These are phyloP conservation scores for Aethes cnicana DNA, from an alignment of 2,888 invertebrate species.

Conservation along the genomic window DNA sequence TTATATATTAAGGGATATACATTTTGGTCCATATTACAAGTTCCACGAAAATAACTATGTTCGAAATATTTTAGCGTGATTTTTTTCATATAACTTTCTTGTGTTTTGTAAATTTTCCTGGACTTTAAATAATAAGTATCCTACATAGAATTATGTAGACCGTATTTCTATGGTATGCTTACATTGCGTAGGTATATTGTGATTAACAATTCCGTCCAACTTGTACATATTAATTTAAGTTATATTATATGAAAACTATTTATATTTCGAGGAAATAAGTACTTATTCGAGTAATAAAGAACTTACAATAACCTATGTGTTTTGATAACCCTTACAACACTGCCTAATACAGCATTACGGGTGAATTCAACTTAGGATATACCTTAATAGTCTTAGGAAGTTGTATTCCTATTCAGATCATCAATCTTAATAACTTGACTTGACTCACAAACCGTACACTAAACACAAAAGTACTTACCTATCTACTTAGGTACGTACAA, in stretches of 20 bases:
- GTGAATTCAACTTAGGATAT: too few species aligned
- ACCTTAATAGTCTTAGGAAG: too few species aligned
- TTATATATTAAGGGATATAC: not conserved
- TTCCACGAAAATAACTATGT: too few species aligned
- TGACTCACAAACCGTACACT: too few species aligned
- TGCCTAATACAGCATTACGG: too few species aligned
- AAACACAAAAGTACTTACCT: too few species aligned
- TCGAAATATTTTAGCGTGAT: too few species aligned
- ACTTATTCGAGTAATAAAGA: slow-evolving; percentile 29
- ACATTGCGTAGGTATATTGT: slow-evolving; percentile 74
- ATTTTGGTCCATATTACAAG: too few species aligned
- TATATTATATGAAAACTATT: slow-evolving; percentile 61
- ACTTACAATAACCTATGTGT: slow-evolving; percentile 4
- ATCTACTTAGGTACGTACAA: too few species aligned
- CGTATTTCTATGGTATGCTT: slow-evolving; percentile 54
- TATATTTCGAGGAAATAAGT: slow-evolving; percentile 46
- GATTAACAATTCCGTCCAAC: slow-evolving; percentile 67
- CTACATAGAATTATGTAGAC: slow-evolving; percentile 68
- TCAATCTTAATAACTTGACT: too few species aligned
- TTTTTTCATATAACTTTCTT: too few species aligned
- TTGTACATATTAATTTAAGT: slow-evolving; percentile 49
- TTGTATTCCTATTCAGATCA: too few species aligned
- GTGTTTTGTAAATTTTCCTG: not conserved
- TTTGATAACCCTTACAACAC: slow-evolving; percentile 16
- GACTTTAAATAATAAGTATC: slow-evolving; percentile 21